Evolutionary conservation across 2,888 invertebrate genomes (phyloP), one percentile per base, ranked within the genome.

Genomic region (Meloe dianella): DNA sequence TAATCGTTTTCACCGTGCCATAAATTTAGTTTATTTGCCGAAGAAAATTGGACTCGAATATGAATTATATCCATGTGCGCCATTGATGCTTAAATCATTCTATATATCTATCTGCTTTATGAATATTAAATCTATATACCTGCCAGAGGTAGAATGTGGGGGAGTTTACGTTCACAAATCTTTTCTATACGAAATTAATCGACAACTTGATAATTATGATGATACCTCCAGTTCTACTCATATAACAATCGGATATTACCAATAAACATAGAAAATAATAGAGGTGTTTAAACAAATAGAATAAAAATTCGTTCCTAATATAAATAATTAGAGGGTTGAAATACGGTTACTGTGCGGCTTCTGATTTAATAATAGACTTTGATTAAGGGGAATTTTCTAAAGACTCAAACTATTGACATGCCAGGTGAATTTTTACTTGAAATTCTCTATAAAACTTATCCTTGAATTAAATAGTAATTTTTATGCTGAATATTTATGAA

Each of bases 1-100:
- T 68, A 77, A 78, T 79, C 77, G 75, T 75, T 73, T 77, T 71
- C 74, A 74, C 74, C 68, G 73, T 71, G 71, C 70, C 77, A 78
- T 80, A 81, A 81, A 80, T 80, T 77, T 77, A 71, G 67, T 77
- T 79, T 80, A 77, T 78, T 80, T 79, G 79, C 74, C 78, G 71
- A 74, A 71, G 70, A 77, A 79, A 79, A 79, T 78, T 79, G 77
- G 74, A 75, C 73, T 76, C 71, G 70, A 74, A 74, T 64, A 70
- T 70, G 69, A 73, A 70, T 71, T 73, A 73, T 70, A 66, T 57
- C 65, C 68, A 3, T 71, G 69, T 67, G 58, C 63, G 47, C 54
- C 69, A 30, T 61, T 61, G 54, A 32, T 56, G 32, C 22, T 22
- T 51, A 51, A 51, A 51, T 51, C 47, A 51, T 51, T 51, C 47